Conservation (phyloP, 2,113 vertebrate species). For the Ceyx cyanopectus region DNA sequence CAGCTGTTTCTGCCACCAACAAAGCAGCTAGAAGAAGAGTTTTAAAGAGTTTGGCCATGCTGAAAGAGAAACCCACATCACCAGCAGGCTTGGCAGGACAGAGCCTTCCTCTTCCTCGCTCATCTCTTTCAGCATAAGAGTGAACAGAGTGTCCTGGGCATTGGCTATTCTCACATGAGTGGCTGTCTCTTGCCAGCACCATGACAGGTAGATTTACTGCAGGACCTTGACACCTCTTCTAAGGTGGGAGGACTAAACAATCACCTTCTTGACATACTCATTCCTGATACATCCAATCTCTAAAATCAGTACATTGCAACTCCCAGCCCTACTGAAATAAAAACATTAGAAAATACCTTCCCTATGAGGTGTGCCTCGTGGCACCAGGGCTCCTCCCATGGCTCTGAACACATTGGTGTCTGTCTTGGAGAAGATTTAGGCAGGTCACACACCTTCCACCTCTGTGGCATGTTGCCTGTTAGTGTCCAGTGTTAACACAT, state of each 20-base stretch:
- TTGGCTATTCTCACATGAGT: not conserved
- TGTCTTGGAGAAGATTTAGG: accelerated
- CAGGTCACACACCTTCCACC: not conserved
- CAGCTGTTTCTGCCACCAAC: constrained; percentile 61
- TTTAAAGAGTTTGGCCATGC: not conserved
- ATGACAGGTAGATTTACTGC: not conserved
- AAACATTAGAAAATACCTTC: not conserved
- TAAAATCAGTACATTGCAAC: not conserved
- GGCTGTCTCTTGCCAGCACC: not conserved
- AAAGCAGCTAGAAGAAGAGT: constrained; percentile 12
- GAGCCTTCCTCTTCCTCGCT: not conserved
- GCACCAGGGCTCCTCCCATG: not conserved
- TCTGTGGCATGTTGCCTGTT: not conserved
- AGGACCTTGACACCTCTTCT: not conserved
- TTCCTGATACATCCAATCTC: not conserved
- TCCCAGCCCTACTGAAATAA: not conserved
- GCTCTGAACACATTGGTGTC: not conserved
- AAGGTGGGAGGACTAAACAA: not conserved
- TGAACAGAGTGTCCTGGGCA: accelerated
- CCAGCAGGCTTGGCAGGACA: not conserved
- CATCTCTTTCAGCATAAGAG: not conserved
- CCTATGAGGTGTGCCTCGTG: not conserved
- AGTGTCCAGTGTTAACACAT: accelerated
- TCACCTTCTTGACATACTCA: not conserved
- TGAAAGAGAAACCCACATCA: not conserved